phyloP scores from a whole-genome alignment of 2,888 invertebrate species.

The Aplocera efformata region DNA sequence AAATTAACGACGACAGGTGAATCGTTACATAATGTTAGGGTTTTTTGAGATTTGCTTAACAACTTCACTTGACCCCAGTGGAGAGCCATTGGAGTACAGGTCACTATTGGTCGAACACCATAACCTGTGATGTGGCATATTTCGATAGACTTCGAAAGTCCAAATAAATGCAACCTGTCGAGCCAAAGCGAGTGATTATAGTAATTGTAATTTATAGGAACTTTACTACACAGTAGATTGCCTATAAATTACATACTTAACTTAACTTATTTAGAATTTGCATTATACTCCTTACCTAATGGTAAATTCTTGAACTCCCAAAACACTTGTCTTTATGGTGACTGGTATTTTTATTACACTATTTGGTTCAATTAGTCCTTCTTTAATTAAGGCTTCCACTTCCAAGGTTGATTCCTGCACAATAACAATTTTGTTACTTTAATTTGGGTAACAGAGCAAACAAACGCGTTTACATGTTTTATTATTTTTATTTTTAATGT shows the following conservation, averaged over 20 bases:
- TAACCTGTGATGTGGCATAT: conserved; percentile 75
- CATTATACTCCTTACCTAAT: conserved; percentile 44
- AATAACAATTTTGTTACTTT: too few species aligned
- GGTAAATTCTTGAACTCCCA: conserved; percentile 66
- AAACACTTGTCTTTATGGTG: conserved; percentile 59
- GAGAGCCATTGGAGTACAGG: conserved; percentile 78
- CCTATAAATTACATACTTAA: too few species aligned
- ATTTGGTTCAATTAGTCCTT: conserved; percentile 68
- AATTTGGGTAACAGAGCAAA: too few species aligned
- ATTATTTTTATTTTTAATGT: too few species aligned
- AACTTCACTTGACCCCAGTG: conserved; percentile 83
- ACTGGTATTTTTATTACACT: conserved; percentile 62
- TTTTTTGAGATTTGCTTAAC: conserved; percentile 69
- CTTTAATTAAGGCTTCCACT: conserved; percentile 50
- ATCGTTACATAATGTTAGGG: conserved; percentile 82
- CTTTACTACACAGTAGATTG: too few species aligned
- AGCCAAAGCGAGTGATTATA: background rate
- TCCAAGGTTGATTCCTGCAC: conserved; percentile 47
- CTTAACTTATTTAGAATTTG: background rate
- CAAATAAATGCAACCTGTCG: conserved; percentile 60
- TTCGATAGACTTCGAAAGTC: conserved; percentile 56
- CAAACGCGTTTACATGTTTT: too few species aligned
- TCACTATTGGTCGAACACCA: conserved; percentile 85
- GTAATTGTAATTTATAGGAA: too few species aligned
- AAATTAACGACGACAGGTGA: conserved; percentile 84